phyloP scores from a whole-genome alignment of 2,888 invertebrate species.

The Drosophila helvetica region DNA sequence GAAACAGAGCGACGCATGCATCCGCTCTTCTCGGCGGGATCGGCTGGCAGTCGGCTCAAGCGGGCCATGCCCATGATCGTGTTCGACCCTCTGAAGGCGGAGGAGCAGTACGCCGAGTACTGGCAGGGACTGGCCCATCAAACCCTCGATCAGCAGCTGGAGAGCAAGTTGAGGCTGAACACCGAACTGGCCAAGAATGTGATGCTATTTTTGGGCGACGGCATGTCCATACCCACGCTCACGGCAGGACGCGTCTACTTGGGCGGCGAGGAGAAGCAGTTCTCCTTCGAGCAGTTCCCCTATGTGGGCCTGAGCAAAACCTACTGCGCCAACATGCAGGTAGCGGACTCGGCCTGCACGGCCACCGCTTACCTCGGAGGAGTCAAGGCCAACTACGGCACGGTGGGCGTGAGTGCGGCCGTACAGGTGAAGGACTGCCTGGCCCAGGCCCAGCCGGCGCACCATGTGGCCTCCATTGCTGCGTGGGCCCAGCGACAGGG shows the following conservation, averaged over 20 bases:
- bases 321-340: constrained; percentile 91
- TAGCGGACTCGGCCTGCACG: constrained; percentile 93
- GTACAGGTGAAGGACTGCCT: constrained; percentile 88
- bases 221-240: constrained; percentile 93
- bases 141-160: constrained; percentile 82
- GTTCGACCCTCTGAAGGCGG: constrained; percentile 72
- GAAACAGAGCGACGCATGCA: constrained; percentile 80
- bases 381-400: constrained; percentile 91
- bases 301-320: constrained; percentile 91
- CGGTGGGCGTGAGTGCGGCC: constrained; percentile 89
- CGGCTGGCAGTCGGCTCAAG: constrained; percentile 52
- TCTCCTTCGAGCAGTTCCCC: constrained; percentile 91
- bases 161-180: constrained; percentile 76
- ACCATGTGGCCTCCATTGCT: constrained; percentile 88
- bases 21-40: constrained; percentile 62
- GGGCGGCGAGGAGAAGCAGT: constrained; percentile 90
- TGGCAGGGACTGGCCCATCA: constrained; percentile 85
- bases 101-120: constrained; percentile 81
- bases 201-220: constrained; percentile 91
- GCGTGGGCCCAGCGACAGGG: constrained; percentile 89
- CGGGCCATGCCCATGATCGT: constrained; percentile 81
- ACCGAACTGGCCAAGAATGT: constrained; percentile 86
- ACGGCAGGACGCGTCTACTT: constrained; percentile 91
- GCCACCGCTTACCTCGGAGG: constrained; percentile 92
- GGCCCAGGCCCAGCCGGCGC: constrained; percentile 85